These are phyloP conservation scores for Martes martes DNA, from an alignment of 2,113 vertebrate genomes.

Conservation along the genomic window DNA sequence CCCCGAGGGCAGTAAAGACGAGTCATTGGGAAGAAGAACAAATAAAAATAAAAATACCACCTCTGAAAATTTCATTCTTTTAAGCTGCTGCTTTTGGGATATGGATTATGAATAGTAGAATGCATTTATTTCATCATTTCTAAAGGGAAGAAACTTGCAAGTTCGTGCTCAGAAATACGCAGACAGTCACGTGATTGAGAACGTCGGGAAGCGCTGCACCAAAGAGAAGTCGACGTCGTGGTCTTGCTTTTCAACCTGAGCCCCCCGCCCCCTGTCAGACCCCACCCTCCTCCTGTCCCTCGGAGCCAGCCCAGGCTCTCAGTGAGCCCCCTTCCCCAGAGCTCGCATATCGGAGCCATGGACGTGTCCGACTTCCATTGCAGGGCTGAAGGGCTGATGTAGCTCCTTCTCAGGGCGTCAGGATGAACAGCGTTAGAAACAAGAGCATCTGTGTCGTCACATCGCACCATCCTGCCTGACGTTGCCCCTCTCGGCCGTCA, in stretches of 20 bases:
- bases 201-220: rapidly evolving
- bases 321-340: background rate
- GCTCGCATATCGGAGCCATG: rapidly evolving
- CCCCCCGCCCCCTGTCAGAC: background rate
- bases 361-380: background rate
- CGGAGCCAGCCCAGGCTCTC: background rate
- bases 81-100: background rate
- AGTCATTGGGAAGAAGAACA: background rate
- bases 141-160: background rate
- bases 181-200: background rate
- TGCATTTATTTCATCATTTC: background rate
- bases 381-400: too few relatives aligned
- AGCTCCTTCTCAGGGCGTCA: too few relatives aligned
- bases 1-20: background rate
- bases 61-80: background rate
- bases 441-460: background rate
- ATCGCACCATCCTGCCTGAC: too few relatives aligned
- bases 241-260: rapidly evolving
- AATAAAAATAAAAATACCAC: background rate
- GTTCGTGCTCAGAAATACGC: background rate
- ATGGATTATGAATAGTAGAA: background rate
- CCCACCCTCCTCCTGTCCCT: background rate
- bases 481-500: background rate
- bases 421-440: background rate
- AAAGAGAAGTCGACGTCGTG: rapidly evolving